Conservation (phyloP, 2,113 vertebrate genomes). For the Calypte anna region DNA sequence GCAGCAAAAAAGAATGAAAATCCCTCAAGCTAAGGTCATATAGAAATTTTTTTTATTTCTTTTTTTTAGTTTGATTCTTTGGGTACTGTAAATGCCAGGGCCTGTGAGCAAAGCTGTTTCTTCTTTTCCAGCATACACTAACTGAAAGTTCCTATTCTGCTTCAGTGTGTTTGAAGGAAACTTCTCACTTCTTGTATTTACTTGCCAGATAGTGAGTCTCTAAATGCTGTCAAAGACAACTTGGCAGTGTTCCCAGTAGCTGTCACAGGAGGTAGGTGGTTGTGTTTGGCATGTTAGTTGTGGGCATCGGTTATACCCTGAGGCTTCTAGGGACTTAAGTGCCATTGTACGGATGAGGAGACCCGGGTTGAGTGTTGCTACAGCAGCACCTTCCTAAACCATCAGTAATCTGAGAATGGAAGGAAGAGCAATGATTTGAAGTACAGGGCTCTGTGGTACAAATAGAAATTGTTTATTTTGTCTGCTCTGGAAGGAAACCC, state of each 20-base stretch:
- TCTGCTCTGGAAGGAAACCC: not conserved
- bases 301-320: not conserved
- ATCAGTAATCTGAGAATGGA: not conserved
- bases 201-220: not conserved
- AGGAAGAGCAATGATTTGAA: not conserved
- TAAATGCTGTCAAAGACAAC: not conserved
- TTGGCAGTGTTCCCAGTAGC: not conserved
- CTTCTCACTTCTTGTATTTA: not conserved
- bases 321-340: not conserved
- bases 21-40: not conserved
- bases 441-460: accelerated
- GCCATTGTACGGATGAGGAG: not conserved
- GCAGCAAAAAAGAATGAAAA: not conserved
- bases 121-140: not conserved
- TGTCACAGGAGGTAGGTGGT: not conserved
- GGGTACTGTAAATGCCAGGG: not conserved
- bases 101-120: accelerated
- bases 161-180: not conserved
- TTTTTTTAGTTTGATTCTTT: too few species aligned
- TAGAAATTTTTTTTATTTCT: not conserved
- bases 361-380: not conserved
- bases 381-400: not conserved
- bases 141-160: not conserved
- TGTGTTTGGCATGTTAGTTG: accelerated
- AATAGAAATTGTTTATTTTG: not conserved